phyloP scores from a whole-genome alignment of 2,797 vertebrate species.

The Chaetophractus vellerosus region DNA sequence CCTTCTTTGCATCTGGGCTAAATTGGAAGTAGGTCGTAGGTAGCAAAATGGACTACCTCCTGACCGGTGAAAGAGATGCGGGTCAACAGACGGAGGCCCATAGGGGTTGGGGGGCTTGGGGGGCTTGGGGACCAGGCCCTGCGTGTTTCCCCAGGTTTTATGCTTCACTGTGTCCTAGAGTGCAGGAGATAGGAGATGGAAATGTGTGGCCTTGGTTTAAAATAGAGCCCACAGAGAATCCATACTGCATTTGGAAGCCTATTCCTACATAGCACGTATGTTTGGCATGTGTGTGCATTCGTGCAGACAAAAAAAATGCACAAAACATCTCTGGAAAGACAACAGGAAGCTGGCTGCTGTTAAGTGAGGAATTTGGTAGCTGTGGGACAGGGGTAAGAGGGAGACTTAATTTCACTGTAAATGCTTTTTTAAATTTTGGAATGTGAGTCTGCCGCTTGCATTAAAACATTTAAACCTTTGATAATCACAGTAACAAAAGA shows the following conservation, averaged over 20 bases:
- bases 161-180: neutral
- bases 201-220: neutral
- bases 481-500: neutral
- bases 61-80: neutral
- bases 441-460: neutral
- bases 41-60: neutral
- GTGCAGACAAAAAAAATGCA: neutral
- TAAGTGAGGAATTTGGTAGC: neutral
- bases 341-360: neutral
- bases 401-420: neutral
- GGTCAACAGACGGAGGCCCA: neutral
- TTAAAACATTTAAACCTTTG: neutral
- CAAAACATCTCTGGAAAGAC: neutral
- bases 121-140: neutral
- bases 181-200: neutral
- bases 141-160: neutral
- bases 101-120: neutral
- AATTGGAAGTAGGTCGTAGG: neutral
- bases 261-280: neutral
- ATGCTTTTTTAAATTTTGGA: neutral
- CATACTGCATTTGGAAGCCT: neutral
- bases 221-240: neutral
- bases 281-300: neutral
- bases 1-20: slow-evolving; percentile 60
- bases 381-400: neutral